Percentiles rank a stretch among this genome's conserved stretches.
Conservation (phyloP, 2,888 invertebrate species). For the Notodonta dromedarius region DNA sequence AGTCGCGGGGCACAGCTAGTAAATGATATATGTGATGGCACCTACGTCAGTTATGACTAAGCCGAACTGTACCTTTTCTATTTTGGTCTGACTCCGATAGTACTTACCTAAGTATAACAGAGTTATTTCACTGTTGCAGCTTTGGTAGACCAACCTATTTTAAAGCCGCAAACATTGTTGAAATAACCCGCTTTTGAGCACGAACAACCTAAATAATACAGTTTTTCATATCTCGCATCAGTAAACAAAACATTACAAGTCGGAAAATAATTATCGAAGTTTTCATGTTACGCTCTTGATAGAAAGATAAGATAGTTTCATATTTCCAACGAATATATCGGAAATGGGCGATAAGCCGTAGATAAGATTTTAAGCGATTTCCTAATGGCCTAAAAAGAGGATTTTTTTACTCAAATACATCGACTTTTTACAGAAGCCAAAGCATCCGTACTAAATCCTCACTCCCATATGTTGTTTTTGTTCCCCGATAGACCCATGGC, state of each 20-base stretch:
- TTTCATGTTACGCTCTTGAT: constrained; percentile 14
- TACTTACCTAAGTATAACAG: not conserved
- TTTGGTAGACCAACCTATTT: not conserved
- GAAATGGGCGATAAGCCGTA: constrained; percentile 14
- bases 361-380: constrained; percentile 17
- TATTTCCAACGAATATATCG: constrained; percentile 14
- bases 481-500: not conserved
- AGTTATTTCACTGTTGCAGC: not conserved
- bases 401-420: not conserved
- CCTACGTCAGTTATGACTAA: no score
- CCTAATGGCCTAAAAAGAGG: constrained; percentile 17
- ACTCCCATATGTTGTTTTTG: not conserved
- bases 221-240: not conserved
- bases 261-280: constrained; percentile 20
- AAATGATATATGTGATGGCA: no score
- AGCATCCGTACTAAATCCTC: constrained; percentile 1
- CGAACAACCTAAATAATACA: not conserved
- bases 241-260: constrained; percentile 1
- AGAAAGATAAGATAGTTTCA: constrained; percentile 20
- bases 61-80: not conserved
- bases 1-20: no score
- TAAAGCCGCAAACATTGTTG: not conserved
- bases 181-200: not conserved
- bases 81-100: not conserved
- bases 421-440: not conserved